Evolutionary conservation across 2,888 invertebrate genomes (phyloP), one percentile per base, ranked within the genome.

Genomic region (Flexamia atlantica): DNA sequence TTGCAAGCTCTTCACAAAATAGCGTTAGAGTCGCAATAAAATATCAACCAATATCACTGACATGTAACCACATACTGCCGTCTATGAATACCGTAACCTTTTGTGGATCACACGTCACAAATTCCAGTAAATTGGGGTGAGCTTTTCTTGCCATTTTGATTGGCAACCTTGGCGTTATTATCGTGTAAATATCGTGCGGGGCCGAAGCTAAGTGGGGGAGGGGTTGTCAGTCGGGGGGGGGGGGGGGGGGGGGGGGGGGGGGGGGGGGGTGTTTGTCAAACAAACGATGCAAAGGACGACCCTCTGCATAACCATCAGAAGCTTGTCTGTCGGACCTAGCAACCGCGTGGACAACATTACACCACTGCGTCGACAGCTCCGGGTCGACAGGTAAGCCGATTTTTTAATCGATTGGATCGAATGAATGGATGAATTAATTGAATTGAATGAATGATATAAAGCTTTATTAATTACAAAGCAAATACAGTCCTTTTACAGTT

Each of bases 131-230:
- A 60, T 60, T 64, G 64, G 64, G 53, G 20, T 23, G 14, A 64
- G 28, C n/a, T 14, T 30, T 64, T 64, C 64, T 28, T 3, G 1
- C 25, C 20, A 23, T 53, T 46, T 53, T 53, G 53, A 53, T 53
- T 53, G 53, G 53, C 53, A 53, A 28, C 64, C 64, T 64, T 64
- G 64, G 64, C 64, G 17, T 64, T 30, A 64, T 64, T 64, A 64
- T 28, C 7, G 30, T 28, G 64, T 28, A 64, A 64, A 64, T 64
- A 64, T 64, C 64, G 64, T 64, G 64, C 64, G 12, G 53, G 46
- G 53, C 7, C 53, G 53, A 14, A 28, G 30, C 28, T 17, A 1
- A 2, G 28, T 28, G 64, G 28, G 30, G 64, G 28, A 30, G 28
- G 64, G 30, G 28, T 4, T 20, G 53, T 53, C 46, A 46, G 46